Evolutionary conservation across 2,797 vertebrate genomes (phyloP), one percentile per base, ranked within the genome.

Genomic region (Hirundo rustica): DNA sequence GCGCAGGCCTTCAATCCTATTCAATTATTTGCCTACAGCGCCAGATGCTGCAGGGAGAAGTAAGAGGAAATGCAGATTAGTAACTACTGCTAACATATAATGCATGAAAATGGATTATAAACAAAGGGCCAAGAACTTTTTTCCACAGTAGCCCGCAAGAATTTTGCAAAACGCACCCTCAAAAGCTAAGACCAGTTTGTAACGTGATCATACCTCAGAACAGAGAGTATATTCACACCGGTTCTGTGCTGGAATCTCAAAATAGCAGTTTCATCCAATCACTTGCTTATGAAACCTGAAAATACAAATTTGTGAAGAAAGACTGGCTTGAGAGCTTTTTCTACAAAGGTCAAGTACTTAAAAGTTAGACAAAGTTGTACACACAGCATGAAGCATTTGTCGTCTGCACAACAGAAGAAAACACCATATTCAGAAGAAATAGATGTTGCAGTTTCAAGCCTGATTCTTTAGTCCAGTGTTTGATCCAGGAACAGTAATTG

Each of bases 401-500:
- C 5, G 4, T 48, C 85, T 60, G 26, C 55, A 48, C 27, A 75
- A 47, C 20, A 72, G 74, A 81, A 70, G 47, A 85, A 82, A 86
- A 57, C 5, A 15, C 16, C 10, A 2, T 38, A 57, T 83, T 92
- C 27, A 50, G 58, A 76, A 81, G 23, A 74, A 48, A 50, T 0
- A 67, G 60, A 78, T 55, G 38, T 51, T 77, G 74, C 89, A 91
- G 73, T 78, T 61, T 76, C 68, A 92, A 73, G 54, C 42, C 73
- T 67, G 47, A 81, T 34, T 40, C 32, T 70, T 80, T 27, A 89
- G 75, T 48, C 48, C 27, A 27, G 29, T 62, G 53, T 79, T 89
- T 92, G 80, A 89, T 86, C 81, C 90, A 90, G 78, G 61, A 89
- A 61, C 62, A 55, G 74, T 87, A 93, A 96, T 93, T 8, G 0